phyloP scores from a whole-genome alignment of 2,797 vertebrate genomes.

The Mallotus villosus region DNA sequence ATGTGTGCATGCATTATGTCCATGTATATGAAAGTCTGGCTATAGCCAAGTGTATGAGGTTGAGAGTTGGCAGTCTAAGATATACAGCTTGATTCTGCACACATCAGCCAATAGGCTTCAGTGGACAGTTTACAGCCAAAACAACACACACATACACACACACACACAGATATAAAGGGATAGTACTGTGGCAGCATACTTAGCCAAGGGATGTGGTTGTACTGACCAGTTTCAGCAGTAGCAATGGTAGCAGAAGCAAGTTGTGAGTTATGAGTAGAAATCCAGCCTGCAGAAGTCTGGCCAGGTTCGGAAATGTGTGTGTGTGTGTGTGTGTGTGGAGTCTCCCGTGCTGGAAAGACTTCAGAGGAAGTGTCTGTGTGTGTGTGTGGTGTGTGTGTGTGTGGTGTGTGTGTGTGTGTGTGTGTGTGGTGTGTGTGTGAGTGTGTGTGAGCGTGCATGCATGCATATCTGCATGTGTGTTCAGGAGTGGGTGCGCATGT shows the following conservation, averaged over 20 bases:
- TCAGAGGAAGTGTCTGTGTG: constrained; percentile 57
- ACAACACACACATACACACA: constrained; percentile 9
- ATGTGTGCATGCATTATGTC: neutral
- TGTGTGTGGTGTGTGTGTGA: constrained; percentile 38
- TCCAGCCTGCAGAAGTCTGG: constrained; percentile 64
- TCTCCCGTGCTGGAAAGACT: constrained; percentile 58
- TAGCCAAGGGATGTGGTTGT: constrained; percentile 60
- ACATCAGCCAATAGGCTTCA: neutral
- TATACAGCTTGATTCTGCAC: constrained; percentile 2
- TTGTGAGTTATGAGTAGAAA: constrained; percentile 60
- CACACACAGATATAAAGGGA: constrained; percentile 26
- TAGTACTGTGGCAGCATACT: constrained; percentile 53
- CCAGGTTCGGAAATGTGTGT: constrained; percentile 49
- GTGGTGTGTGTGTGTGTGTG: constrained; percentile 12
- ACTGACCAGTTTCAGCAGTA: constrained; percentile 54
- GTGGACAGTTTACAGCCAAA: neutral
- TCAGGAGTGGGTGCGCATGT: constrained; percentile 18
- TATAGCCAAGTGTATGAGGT: constrained; percentile 43
- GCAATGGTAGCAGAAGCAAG: constrained; percentile 39
- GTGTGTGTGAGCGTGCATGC: constrained; percentile 23
- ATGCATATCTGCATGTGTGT: constrained; percentile 40
- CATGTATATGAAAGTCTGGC: constrained; percentile 6
- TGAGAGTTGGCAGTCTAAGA: constrained; percentile 34
- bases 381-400: constrained; percentile 29
- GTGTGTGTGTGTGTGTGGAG: constrained; percentile 30